Base-by-base conservation (phyloP, 35 echinoderm and acorn worm genomes). In the Ophiothrix spiculata region DNA sequence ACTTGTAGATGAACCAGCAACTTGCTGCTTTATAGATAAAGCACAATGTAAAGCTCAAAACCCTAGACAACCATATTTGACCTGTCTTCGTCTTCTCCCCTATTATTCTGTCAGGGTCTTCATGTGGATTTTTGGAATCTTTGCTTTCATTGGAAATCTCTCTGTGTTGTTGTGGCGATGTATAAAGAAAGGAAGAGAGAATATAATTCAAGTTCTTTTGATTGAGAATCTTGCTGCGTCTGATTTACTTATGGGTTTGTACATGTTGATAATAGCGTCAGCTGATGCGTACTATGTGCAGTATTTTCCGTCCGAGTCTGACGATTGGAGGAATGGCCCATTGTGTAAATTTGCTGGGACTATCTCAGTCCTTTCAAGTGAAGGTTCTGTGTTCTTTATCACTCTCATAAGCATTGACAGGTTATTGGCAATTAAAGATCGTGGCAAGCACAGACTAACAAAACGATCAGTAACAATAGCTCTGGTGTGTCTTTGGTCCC, bases 351-450 rank as follows among this genome's bases (percentile, higher is more conserved):
- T 91, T 23, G 60, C 81, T 12, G 89, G 89, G 12, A 64, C 73
- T 36, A 33, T 91, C 16, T 79, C 81, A 15, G 56, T 85, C 15
- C 6, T 86, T 25, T 83, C 79, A 6, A 80, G 89, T 41, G 89
- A 91, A 75, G 49, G 75, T 39, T 91, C 89, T 1, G 89, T 91
- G 32, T 86, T 86, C 23, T 56, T 86, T 14, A 33, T 91, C 28
- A 91, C 83, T 31, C 34, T 91, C 29, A 91, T 91, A 33, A 91
- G 40, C 38, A 37, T 80, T 33, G 89, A 91, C 38, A 83, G 89
- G 13, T 85, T 85, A 10, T 13, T 90, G 10, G 75, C 16, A 2
- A 79, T 90, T 11, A 36, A 41, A n/a, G n/a, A n/a, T 39, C 80
- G 79, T 36, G 85, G 76, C 14, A 54, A 11, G 0, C 54, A 80